phyloP scores from a whole-genome alignment of 2,113 vertebrate species.

The Elgaria multicarinata region DNA sequence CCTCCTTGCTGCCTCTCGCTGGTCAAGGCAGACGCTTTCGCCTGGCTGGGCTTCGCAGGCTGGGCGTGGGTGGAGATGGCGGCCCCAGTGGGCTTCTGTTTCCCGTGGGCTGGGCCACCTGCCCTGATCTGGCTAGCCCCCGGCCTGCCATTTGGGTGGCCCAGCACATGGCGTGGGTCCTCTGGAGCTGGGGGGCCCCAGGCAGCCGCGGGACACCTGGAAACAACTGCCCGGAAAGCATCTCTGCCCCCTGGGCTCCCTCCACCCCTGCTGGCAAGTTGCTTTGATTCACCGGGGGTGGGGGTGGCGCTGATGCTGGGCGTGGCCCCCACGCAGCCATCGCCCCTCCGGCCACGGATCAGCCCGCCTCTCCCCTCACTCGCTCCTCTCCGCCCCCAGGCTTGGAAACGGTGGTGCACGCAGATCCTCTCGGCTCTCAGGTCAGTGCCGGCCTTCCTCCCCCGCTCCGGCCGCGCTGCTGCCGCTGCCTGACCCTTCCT shows the following conservation, averaged over 20 bases:
- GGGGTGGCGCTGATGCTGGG: not conserved
- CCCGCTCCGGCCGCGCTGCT: not conserved
- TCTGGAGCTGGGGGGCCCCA: not conserved
- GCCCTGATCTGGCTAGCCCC: not conserved
- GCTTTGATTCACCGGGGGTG: not conserved
- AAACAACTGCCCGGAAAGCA: not conserved
- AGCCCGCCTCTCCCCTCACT: accelerated
- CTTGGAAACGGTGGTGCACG: constrained; percentile 98
- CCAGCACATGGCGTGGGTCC: accelerated
- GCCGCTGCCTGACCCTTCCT: not conserved
- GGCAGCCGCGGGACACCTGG: no score
- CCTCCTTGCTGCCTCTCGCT: no score
- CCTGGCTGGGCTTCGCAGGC: not conserved
- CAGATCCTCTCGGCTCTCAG: constrained; percentile 97
- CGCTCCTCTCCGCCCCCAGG: constrained; percentile 72
- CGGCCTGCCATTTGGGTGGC: not conserved
- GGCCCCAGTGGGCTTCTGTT: not conserved
- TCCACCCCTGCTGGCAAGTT: no score
- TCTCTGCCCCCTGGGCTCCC: no score
- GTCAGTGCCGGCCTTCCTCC: constrained; percentile 66
- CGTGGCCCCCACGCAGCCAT: not conserved
- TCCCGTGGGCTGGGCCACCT: not conserved
- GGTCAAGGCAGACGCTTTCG: not conserved
- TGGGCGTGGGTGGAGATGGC: not conserved
- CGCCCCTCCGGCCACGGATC: not conserved